Conservation (phyloP, 2,888 invertebrate genomes). For the Notocelia uddmanniana region DNA sequence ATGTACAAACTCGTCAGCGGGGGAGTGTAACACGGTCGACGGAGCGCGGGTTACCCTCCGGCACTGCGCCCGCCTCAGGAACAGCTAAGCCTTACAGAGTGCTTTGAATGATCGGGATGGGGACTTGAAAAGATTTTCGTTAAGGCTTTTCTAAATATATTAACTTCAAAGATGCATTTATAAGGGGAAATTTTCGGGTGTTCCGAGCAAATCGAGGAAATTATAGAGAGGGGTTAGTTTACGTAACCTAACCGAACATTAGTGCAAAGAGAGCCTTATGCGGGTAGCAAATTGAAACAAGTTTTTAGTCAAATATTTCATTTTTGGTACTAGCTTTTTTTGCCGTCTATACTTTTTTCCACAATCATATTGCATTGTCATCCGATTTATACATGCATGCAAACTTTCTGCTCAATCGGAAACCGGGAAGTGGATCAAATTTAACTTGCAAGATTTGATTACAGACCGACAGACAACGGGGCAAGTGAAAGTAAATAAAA, state of each 20-base stretch:
- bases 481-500: neutral
- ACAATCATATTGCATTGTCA: no score
- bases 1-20: constrained; percentile 32
- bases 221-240: neutral
- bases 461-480: no score
- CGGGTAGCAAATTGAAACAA: neutral
- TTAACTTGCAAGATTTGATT: no score
- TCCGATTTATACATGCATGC: no score
- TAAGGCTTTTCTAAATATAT: neutral
- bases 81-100: constrained; percentile 6
- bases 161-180: neutral
- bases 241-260: neutral
- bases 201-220: neutral
- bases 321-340: no score
- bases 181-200: neutral
- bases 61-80: neutral
- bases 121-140: neutral
- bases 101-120: constrained; percentile 8
- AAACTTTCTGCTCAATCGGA: no score
- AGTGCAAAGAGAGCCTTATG: neutral
- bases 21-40: constrained; percentile 36
- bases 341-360: no score
- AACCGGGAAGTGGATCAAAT: no score
- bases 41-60: constrained; percentile 30
- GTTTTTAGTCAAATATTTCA: no score